phyloP scores from a whole-genome alignment of 2,113 vertebrate species.

The Chaetodon auriga region DNA sequence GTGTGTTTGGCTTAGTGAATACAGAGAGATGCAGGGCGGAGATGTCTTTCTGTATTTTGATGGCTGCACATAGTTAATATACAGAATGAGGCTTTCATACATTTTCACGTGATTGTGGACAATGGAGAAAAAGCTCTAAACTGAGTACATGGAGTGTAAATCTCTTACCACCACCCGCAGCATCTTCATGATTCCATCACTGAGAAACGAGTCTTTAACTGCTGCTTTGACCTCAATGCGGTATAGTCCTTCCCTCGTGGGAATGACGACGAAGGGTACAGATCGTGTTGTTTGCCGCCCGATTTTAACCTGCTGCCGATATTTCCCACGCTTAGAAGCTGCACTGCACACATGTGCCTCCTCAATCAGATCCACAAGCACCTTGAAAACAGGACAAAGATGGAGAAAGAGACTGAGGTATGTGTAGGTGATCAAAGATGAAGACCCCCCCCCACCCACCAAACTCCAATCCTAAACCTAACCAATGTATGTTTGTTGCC shows the following conservation, averaged over 20 bases:
- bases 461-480: no score
- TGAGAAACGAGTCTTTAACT: constrained; percentile 50
- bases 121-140: neutral
- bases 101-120: neutral
- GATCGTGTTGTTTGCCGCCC: constrained; percentile 64
- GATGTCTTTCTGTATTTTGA: neutral
- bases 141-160: no score
- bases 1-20: no score
- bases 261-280: constrained; percentile 88
- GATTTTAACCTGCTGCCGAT: constrained; percentile 68
- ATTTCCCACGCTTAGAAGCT: constrained; percentile 78
- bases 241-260: constrained; percentile 80
- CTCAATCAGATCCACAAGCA: neutral
- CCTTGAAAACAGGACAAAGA: neutral
- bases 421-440: no score
- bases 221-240: constrained; percentile 88
- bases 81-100: neutral
- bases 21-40: no score
- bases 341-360: constrained; percentile 7
- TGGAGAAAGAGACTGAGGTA: no score
- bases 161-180: constrained; percentile 90
- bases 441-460: no score
- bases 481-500: no score
- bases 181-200: constrained; percentile 87
- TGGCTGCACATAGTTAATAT: neutral